Evolutionary conservation across 2,888 invertebrate species (phyloP), one percentile per base, ranked within the genome.

Genomic region (Alloplasta piceator): DNA sequence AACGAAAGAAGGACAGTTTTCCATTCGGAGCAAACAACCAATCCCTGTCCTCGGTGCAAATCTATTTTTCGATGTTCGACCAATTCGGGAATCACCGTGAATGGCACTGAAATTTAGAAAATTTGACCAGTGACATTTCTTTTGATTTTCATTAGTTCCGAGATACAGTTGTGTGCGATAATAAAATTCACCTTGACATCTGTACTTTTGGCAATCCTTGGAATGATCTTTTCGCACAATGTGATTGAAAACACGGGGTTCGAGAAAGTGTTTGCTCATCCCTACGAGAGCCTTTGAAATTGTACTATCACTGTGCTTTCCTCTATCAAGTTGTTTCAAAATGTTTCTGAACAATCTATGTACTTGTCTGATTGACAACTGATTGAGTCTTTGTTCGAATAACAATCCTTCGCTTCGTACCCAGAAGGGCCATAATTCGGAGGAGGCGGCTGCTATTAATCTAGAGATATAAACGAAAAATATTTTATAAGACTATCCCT

Each of bases 21-120:
- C 95, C 95, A 95, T 88, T 93, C 92, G 2, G 93, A 93, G 89
- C 95, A 95, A 5, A 94, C 93, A 81, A 95, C 90, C 6, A 85
- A 84, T 5, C 94, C 94, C 63, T 92, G 87, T 0, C 95, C 95
- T 84, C 92, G 89, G 39, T 84, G 88, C 43, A 95, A 82, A 80
- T 93, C 92, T 10, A 95, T 93, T 86, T 93, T 91, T 84, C 95
- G 92, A 77, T 89, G 92, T 26, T 93, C 92, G 67, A 96, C 90
- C 81, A 95, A 92, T 46, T 92, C 89, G 14, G 94, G 91, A 82
- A 95, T 94, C 82, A 93, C 90, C 78, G 92, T 93, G 86, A 95
- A 96, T 82, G 93, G 93, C 58, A 95, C 92, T 88, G 90, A 83
- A 74, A 94, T 26, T 26, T 26, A 1, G 89, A 85, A 79, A 93